These are phyloP conservation scores for Trichogramma pretiosum DNA, from an alignment of 1,140 invertebrate genomes.

Conservation along the genomic window DNA sequence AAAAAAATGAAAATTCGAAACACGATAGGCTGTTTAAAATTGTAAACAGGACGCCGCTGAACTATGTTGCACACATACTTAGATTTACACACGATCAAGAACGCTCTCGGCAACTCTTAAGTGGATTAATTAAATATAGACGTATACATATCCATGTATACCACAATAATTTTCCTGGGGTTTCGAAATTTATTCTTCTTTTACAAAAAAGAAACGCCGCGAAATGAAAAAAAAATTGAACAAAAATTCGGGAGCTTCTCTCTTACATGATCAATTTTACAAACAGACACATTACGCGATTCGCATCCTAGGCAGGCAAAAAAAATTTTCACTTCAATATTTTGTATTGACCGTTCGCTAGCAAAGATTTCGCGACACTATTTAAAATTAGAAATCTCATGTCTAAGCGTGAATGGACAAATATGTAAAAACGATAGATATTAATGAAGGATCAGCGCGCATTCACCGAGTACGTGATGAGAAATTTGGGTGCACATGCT, in stretches of 20 bases:
- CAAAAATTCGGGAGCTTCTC: slow-evolving; percentile 9
- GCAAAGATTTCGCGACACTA: slow-evolving; percentile 1
- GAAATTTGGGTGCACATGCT: neutral
- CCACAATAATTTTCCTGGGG: slow-evolving; percentile 14
- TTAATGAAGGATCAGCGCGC: too few species aligned
- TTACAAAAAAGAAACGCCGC: slow-evolving; percentile 15
- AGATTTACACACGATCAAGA: too few species aligned
- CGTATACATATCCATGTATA: too few species aligned
- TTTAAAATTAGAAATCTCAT: too few species aligned
- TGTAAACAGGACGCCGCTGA: slow-evolving; percentile 9
- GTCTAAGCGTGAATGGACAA: neutral
- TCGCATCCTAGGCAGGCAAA: neutral
- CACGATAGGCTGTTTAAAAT: slow-evolving; percentile 5
- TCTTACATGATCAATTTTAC: too few species aligned
- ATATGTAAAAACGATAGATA: neutral
- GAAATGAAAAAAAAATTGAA: slow-evolving; percentile 2
- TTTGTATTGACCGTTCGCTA: neutral
- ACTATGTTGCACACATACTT: too few species aligned
- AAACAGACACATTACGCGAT: neutral
- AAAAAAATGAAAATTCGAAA: neutral
- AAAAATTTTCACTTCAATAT: too few species aligned
- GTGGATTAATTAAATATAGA: too few species aligned
- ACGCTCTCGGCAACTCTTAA: too few species aligned
- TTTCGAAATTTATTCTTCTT: slow-evolving; percentile 19
- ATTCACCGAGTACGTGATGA: neutral